phyloP scores from a whole-genome alignment of 1,140 invertebrate species.

The Drosophila nasuta region DNA sequence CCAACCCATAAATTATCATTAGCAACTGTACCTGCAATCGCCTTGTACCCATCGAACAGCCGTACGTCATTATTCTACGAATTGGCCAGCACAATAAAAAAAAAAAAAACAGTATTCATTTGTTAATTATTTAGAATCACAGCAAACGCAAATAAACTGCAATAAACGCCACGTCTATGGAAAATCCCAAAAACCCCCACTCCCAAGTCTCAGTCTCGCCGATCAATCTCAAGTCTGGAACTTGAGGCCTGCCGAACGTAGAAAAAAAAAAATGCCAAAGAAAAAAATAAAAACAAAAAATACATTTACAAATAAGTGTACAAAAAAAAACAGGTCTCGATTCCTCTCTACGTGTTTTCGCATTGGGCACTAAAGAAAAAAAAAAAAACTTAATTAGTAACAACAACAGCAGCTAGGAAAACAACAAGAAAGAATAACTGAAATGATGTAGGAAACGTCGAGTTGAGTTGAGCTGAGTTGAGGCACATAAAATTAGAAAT shows the following conservation, averaged over 20 bases:
- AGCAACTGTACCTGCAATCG: background rate
- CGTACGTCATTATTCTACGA: slow-evolving; percentile 52
- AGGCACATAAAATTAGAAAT: slow-evolving; percentile 75
- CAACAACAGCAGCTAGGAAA: slow-evolving; percentile 46
- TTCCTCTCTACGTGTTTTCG: slow-evolving; percentile 28
- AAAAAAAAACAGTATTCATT: slow-evolving; percentile 55
- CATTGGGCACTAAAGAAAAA: slow-evolving; percentile 7
- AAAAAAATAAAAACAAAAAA: background rate
- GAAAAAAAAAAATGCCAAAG: background rate
- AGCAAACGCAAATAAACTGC: slow-evolving; percentile 49
- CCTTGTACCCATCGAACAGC: background rate
- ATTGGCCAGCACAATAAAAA: slow-evolving; percentile 13
- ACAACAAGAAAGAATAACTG: slow-evolving; percentile 19
- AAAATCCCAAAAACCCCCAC: slow-evolving; percentile 54
- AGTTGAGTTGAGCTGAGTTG: background rate
- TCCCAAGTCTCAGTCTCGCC: slow-evolving; percentile 29
- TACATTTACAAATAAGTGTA: slow-evolving; percentile 14
- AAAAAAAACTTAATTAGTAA: slow-evolving; percentile 64
- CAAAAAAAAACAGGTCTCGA: slow-evolving; percentile 36
- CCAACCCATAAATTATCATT: background rate
- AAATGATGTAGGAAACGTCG: slow-evolving; percentile 19
- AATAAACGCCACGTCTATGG: slow-evolving; percentile 42
- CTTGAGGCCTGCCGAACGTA: slow-evolving; percentile 1
- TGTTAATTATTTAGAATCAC: slow-evolving; percentile 71
- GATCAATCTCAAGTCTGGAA: background rate